These are phyloP conservation scores for Smutsia temminckii DNA, from an alignment of 2,797 vertebrate genomes.

Conservation along the genomic window DNA sequence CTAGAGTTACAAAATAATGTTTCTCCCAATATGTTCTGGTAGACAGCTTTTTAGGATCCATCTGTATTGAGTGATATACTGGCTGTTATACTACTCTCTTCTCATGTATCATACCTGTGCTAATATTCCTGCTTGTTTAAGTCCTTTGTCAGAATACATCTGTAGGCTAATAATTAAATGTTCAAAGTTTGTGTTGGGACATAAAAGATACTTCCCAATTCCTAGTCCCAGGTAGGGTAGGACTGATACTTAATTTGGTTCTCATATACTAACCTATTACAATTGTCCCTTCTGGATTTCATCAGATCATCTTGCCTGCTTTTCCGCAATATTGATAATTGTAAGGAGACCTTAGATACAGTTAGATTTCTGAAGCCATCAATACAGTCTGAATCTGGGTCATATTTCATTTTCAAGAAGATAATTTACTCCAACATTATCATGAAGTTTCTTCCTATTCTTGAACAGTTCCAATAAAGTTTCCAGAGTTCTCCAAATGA, in stretches of 20 bases:
- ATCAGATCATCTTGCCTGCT: constrained; percentile 88
- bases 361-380: constrained; percentile 90
- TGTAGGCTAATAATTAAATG: constrained; percentile 92
- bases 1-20: background rate
- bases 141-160: constrained; percentile 93
- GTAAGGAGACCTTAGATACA: constrained; percentile 91
- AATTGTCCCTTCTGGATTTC: constrained; percentile 90
- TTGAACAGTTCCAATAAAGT: constrained; percentile 92
- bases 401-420: constrained; percentile 95
- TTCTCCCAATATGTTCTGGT: constrained; percentile 90
- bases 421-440: constrained; percentile 95
- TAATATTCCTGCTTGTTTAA: constrained; percentile 91
- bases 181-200: constrained; percentile 88
- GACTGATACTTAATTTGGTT: constrained; percentile 91
- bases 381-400: constrained; percentile 92
- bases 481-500: constrained; percentile 93
- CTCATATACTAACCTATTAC: constrained; percentile 93
- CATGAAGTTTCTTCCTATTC: constrained; percentile 90
- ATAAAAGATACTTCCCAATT: constrained; percentile 91
- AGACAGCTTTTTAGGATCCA: constrained; percentile 93
- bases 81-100: constrained; percentile 88
- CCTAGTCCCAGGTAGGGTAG: constrained; percentile 82
- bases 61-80: constrained; percentile 91
- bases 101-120: constrained; percentile 91
- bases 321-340: constrained; percentile 89